Conservation (phyloP, 2,797 vertebrate species). For the Arnoldichthys spilopterus region DNA sequence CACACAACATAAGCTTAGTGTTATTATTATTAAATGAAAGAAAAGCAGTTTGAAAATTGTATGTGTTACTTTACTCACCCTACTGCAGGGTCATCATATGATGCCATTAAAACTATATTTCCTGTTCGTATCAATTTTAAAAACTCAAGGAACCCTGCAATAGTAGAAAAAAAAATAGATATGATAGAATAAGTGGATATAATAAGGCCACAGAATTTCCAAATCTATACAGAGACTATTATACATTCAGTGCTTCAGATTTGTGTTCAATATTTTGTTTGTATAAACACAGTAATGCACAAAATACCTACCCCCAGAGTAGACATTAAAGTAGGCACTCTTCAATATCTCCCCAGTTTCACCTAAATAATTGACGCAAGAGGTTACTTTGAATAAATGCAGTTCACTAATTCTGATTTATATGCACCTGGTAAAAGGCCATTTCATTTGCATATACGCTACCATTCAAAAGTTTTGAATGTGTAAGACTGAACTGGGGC, state of each 20-base stretch:
- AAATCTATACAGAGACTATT: neutral
- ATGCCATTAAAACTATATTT: constrained; percentile 80
- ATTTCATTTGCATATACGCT: neutral
- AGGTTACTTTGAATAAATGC: neutral
- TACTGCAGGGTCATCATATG: constrained; percentile 81
- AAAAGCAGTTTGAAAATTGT: neutral
- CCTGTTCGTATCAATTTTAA: constrained; percentile 73
- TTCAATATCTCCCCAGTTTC: constrained; percentile 72
- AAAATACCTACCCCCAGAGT: constrained; percentile 77
- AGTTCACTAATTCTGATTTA: neutral
- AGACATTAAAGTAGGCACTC: constrained; percentile 73
- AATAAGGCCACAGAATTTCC: neutral
- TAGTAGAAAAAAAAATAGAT: constrained; percentile 2
- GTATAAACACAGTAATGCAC: neutral
- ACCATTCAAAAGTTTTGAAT: neutral
- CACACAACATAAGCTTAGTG: constrained; percentile 43
- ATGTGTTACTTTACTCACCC: constrained; percentile 76
- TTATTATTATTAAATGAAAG: constrained; percentile 16
- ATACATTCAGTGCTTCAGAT: neutral
- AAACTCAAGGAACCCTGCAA: constrained; percentile 71
- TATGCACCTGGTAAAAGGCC: neutral
- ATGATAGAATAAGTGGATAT: neutral
- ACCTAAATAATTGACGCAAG: constrained; percentile 57
- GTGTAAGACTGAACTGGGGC: too few relatives aligned
- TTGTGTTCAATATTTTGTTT: neutral